Evolutionary conservation across 2,113 vertebrate species (phyloP).

Genomic region (Nanorana parkeri): DNA sequence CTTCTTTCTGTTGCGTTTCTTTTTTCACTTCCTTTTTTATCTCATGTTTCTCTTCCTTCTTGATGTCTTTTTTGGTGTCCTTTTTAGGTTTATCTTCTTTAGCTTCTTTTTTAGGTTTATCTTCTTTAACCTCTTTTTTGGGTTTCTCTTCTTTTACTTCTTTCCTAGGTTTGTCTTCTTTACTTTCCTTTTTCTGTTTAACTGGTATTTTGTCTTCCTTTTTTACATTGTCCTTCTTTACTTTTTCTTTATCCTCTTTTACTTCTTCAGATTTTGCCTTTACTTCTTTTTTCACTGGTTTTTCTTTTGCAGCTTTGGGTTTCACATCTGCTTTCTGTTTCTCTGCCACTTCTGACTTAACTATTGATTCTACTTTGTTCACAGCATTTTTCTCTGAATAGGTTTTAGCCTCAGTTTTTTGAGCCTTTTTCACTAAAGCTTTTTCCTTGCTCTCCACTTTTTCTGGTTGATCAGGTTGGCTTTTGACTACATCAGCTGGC

Average conservation of each 20-base stretch:
- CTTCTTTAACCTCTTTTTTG: constrained; percentile 83
- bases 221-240: constrained; percentile 76
- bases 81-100: constrained; percentile 75
- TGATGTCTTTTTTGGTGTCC: constrained; percentile 79
- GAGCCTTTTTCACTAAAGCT: constrained; percentile 77
- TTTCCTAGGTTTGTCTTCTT: constrained; percentile 82
- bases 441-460: constrained; percentile 92
- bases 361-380: constrained; percentile 76
- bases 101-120: constrained; percentile 75
- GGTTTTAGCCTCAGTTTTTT: constrained; percentile 74
- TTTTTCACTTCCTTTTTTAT: constrained; percentile 82
- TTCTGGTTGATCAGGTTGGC: constrained; percentile 76
- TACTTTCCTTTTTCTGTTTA: constrained; percentile 78
- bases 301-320: constrained; percentile 82
- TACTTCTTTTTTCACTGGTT: constrained; percentile 82
- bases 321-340: constrained; percentile 85
- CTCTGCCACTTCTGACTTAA: constrained; percentile 78
- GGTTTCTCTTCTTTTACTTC: constrained; percentile 78
- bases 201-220: constrained; percentile 73
- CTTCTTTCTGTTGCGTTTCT: constrained; percentile 78
- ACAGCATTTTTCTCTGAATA: constrained; percentile 76
- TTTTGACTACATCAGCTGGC: constrained; percentile 77
- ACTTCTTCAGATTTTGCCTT: constrained; percentile 84
- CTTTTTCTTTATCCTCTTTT: constrained; percentile 85
- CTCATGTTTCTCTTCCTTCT: constrained; percentile 84